phyloP scores from a whole-genome alignment of 92 coral and sea anemone genomes.

The Paramuricea clavata region DNA sequence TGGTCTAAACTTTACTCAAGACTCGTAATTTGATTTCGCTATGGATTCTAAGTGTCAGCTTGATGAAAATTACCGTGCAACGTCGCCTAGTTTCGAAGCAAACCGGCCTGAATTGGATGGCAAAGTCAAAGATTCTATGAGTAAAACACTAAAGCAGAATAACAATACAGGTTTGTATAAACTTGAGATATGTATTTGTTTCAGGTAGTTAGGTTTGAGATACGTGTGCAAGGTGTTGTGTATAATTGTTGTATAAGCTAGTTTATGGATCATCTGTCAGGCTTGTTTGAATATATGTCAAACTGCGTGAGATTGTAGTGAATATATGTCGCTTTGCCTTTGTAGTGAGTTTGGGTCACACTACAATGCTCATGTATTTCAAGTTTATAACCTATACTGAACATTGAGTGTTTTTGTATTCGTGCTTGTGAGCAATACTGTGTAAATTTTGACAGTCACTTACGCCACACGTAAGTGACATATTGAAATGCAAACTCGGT shows the following conservation, averaged over 20 bases:
- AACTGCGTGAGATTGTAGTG: background rate
- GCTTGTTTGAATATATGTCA: background rate
- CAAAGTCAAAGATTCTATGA: background rate
- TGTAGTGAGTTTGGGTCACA: too few relatives aligned
- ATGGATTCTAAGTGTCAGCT: background rate
- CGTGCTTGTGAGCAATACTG: too few relatives aligned
- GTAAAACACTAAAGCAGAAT: conserved; percentile 15
- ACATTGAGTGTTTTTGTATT: too few relatives aligned
- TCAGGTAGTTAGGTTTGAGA: background rate
- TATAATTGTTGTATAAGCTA: background rate
- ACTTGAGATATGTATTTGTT: background rate
- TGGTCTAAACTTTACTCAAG: background rate
- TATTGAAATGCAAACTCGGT: too few relatives aligned
- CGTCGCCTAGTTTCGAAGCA: background rate
- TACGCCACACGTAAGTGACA: too few relatives aligned
- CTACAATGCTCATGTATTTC: too few relatives aligned
- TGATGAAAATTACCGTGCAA: background rate
- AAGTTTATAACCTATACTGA: too few relatives aligned
- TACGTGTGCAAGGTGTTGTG: background rate
- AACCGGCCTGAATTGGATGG: background rate
- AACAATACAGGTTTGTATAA: conserved; percentile 29
- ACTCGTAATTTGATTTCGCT: background rate
- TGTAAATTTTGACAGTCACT: too few relatives aligned
- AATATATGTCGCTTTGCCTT: too few relatives aligned
- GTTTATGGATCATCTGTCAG: background rate